These are phyloP conservation scores for Darevskia mixta DNA, from an alignment of 2,797 vertebrate species.

Conservation along the genomic window DNA sequence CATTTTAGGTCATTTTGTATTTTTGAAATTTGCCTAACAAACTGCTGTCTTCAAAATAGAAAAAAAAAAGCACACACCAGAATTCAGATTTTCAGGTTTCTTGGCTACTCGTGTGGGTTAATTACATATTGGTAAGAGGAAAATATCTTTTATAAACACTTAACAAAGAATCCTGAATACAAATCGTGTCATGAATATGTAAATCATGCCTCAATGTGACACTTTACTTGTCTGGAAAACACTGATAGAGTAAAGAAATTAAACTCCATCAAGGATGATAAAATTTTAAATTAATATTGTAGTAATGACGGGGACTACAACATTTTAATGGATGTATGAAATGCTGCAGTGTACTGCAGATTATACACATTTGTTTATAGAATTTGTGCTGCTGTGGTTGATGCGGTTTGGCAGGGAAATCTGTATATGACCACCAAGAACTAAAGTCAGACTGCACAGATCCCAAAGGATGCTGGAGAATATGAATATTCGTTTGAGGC, in stretches of 20 bases:
- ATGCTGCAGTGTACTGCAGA: neutral
- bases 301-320: neutral
- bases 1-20: neutral
- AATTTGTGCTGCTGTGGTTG: neutral
- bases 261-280: constrained; percentile 47
- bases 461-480: neutral
- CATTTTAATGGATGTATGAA: constrained; percentile 26
- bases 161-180: constrained; percentile 18
- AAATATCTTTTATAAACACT: constrained; percentile 6
- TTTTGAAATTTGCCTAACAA: neutral
- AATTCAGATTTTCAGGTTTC: constrained; percentile 9
- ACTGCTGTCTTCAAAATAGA: neutral
- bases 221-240: constrained; percentile 26
- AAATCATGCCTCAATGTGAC: constrained; percentile 12
- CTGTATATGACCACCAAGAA: neutral
- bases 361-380: neutral
- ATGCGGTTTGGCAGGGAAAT: neutral
- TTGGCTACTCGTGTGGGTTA: neutral
- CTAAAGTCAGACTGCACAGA: neutral
- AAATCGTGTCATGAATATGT: constrained; percentile 16
- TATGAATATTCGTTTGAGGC: neutral
- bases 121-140: neutral
- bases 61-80: neutral
- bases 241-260: constrained; percentile 23
- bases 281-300: constrained; percentile 38